Conservation (phyloP, 2,888 invertebrate species). For the Chrysodeixis includens region DNA sequence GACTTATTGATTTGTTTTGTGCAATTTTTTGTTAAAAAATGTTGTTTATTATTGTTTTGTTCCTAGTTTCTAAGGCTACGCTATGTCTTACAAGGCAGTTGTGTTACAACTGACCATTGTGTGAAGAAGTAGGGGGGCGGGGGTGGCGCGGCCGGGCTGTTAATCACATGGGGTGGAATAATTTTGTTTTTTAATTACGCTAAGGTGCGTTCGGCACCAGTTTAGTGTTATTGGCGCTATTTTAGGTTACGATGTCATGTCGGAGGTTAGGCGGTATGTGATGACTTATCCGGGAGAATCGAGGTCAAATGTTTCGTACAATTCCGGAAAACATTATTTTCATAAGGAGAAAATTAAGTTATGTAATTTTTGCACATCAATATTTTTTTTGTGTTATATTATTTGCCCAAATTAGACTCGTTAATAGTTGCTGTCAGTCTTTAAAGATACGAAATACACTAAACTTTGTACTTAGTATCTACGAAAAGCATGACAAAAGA, state of each 20-base stretch:
- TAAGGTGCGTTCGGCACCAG: slow-evolving; percentile 79
- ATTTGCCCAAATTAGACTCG: too few relatives aligned
- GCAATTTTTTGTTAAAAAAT: slow-evolving; percentile 53
- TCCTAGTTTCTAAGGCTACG: slow-evolving; percentile 86
- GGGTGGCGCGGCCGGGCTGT: slow-evolving; percentile 67
- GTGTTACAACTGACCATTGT: slow-evolving; percentile 84
- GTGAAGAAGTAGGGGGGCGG: slow-evolving; percentile 78
- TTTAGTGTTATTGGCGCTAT: slow-evolving; percentile 71
- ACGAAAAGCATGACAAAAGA: too few relatives aligned
- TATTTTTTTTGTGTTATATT: too few relatives aligned
- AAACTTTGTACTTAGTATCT: too few relatives aligned
- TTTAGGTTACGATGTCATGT: slow-evolving; percentile 68
- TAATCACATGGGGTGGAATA: slow-evolving; percentile 86
- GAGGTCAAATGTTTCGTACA: slow-evolving; percentile 21
- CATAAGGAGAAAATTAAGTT: neutral
- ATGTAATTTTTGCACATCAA: neutral
- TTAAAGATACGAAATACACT: too few relatives aligned
- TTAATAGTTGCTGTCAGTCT: too few relatives aligned
- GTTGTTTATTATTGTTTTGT: slow-evolving; percentile 88
- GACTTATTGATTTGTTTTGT: slow-evolving; percentile 20
- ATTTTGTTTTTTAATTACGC: slow-evolving; percentile 87
- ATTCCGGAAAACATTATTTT: neutral
- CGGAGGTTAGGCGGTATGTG: slow-evolving; percentile 52
- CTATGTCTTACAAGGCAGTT: slow-evolving; percentile 80
- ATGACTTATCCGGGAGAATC: slow-evolving; percentile 52